Conservation (phyloP, 2,797 vertebrate genomes). For the Pampus argenteus region DNA sequence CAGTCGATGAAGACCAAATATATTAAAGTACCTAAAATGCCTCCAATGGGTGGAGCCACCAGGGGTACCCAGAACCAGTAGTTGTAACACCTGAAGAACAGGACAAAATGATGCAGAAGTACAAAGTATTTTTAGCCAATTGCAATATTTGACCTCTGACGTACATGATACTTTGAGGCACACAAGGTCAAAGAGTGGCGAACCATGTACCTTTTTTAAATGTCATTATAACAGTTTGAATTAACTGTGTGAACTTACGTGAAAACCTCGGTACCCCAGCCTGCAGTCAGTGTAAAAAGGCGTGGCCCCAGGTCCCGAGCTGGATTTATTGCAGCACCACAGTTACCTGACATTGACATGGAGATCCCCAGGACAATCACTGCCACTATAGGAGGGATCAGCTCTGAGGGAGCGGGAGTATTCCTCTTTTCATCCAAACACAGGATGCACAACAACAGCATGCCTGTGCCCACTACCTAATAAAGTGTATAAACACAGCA, state of each 20-base stretch:
- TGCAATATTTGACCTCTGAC: constrained; percentile 26
- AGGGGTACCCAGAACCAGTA: constrained; percentile 91
- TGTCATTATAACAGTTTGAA: neutral
- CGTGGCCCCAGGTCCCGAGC: constrained; percentile 90
- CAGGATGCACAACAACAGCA: constrained; percentile 85
- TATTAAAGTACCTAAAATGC: constrained; percentile 70
- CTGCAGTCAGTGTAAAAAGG: constrained; percentile 88
- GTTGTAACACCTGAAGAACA: constrained; percentile 80
- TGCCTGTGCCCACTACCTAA: constrained; percentile 87
- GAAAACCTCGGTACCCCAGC: constrained; percentile 92
- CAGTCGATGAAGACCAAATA: constrained; percentile 86
- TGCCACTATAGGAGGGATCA: constrained; percentile 85
- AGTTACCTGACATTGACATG: constrained; percentile 87
- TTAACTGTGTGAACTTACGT: constrained; percentile 81
- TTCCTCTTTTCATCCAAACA: constrained; percentile 84
- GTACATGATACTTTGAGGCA: neutral
- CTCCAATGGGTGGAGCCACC: constrained; percentile 85
- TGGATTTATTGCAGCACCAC: constrained; percentile 90
- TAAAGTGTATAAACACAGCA: neutral
- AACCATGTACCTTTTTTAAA: neutral
- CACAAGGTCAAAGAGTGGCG: neutral
- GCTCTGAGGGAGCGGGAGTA: constrained; percentile 78
- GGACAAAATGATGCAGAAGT: neutral
- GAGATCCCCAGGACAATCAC: constrained; percentile 85
- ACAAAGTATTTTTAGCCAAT: neutral